Percentiles rank a stretch among this genome's conserved stretches.
phyloP scores from a whole-genome alignment of 2,888 invertebrate species.

The Drosophila atripex region DNA sequence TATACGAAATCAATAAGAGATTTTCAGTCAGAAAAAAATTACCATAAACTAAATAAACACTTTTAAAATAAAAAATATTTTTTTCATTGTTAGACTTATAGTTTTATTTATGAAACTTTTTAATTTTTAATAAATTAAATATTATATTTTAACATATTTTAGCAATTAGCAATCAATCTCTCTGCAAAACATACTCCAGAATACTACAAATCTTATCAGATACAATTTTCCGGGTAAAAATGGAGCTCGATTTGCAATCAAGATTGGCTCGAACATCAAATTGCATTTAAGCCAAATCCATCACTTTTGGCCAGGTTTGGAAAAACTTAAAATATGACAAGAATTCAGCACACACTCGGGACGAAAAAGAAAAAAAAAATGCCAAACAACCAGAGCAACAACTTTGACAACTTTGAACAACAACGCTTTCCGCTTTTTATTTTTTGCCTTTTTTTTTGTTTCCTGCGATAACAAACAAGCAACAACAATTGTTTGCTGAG shows the following conservation, averaged over 20 bases:
- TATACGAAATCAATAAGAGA: no score
- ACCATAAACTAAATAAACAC: no score
- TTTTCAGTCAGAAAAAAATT: no score
- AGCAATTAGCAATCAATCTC: no score
- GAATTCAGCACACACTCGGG: constrained; percentile 17
- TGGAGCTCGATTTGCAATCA: neutral
- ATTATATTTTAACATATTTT: no score
- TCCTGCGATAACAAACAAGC: constrained; percentile 55
- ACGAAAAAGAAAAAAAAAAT: neutral
- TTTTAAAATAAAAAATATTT: no score
- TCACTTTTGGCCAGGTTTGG: constrained; percentile 14
- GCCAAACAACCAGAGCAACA: constrained; percentile 28
- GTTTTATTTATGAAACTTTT: no score
- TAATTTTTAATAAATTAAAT: no score
- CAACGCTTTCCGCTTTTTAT: constrained; percentile 61
- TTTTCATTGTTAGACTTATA: no score
- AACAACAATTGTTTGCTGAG: constrained; percentile 38
- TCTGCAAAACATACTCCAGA: no score
- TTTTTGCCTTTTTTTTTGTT: neutral
- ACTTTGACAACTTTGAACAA: constrained; percentile 50
- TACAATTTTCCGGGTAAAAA: neutral
- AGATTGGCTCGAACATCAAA: constrained; percentile 21
- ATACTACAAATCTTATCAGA: neutral
- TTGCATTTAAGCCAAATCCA: constrained; percentile 20
- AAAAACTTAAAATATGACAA: constrained; percentile 30